phyloP scores from a whole-genome alignment of 1,140 invertebrate genomes.

The Brachionus asplanchnoidis region DNA sequence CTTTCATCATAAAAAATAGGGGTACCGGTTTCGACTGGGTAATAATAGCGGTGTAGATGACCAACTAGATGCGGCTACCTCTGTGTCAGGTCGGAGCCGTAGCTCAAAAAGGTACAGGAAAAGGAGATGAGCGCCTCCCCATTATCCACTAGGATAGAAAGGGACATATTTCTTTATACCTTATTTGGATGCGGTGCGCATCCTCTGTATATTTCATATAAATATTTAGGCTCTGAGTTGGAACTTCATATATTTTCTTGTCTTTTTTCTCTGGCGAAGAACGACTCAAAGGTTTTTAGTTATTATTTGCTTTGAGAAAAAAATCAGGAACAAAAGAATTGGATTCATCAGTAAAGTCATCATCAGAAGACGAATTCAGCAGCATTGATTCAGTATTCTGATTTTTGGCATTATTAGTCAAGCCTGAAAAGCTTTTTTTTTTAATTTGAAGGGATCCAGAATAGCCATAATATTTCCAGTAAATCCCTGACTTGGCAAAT shows the following conservation, averaged over 20 bases:
- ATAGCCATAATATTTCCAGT: slow-evolving; percentile 33
- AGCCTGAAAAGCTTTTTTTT: slow-evolving; percentile 3
- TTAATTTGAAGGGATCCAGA: slow-evolving; percentile 19
- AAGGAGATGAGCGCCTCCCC: too few relatives aligned
- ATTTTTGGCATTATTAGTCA: background rate
- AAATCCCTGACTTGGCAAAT: background rate
- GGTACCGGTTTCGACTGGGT: too few relatives aligned
- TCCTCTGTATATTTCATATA: too few relatives aligned
- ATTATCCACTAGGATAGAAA: too few relatives aligned
- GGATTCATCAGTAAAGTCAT: slow-evolving; percentile 19
- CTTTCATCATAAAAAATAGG: too few relatives aligned
- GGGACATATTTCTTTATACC: too few relatives aligned
- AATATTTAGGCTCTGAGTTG: background rate
- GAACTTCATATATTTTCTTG: background rate
- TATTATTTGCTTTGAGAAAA: background rate
- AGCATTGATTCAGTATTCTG: background rate
- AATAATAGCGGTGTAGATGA: too few relatives aligned
- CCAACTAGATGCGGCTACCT: too few relatives aligned
- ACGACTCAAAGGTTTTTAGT: background rate
- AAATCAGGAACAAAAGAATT: background rate
- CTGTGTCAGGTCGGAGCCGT: too few relatives aligned
- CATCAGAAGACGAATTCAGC: background rate
- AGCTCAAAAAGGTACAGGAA: too few relatives aligned
- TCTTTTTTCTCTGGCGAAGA: background rate
- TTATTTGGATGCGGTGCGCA: too few relatives aligned